phyloP scores from a whole-genome alignment of 2,113 vertebrate species.

The Progne subis region DNA sequence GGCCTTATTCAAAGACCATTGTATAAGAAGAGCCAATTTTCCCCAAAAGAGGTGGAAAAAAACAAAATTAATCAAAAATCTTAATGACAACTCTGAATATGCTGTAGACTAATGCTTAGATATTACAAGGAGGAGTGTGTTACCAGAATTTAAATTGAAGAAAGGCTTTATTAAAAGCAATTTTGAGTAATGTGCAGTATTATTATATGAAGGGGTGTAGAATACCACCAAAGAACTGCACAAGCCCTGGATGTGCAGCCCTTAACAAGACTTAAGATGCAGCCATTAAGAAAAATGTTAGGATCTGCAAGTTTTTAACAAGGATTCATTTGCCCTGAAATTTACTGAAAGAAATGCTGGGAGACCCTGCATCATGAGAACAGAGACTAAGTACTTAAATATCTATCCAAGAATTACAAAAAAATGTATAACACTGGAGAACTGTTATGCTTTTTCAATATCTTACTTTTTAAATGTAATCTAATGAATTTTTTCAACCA shows the following conservation, averaged over 20 bases:
- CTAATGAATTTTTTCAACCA: neutral
- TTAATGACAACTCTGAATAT: neutral
- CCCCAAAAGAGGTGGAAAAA: neutral
- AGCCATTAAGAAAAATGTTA: neutral
- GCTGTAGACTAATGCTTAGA: neutral
- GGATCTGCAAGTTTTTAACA: neutral
- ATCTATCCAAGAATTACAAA: neutral
- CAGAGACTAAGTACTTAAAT: neutral
- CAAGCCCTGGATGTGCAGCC: neutral
- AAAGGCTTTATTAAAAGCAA: neutral
- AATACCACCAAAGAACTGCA: neutral
- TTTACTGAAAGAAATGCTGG: neutral
- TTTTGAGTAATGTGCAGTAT: neutral
- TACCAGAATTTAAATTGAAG: neutral
- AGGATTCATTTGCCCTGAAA: neutral
- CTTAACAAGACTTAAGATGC: neutral
- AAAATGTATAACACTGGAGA: neutral
- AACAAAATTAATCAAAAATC: neutral
- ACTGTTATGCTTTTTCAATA: neutral
- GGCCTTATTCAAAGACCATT: neutral
- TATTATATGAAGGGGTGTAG: neutral
- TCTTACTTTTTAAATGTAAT: neutral
- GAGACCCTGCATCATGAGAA: neutral
- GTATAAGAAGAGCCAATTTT: fast-evolving
- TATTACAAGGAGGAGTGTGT: neutral